These are phyloP conservation scores for Lissocephala sabroskyi DNA, from an alignment of 2,888 invertebrate genomes.

Conservation along the genomic window DNA sequence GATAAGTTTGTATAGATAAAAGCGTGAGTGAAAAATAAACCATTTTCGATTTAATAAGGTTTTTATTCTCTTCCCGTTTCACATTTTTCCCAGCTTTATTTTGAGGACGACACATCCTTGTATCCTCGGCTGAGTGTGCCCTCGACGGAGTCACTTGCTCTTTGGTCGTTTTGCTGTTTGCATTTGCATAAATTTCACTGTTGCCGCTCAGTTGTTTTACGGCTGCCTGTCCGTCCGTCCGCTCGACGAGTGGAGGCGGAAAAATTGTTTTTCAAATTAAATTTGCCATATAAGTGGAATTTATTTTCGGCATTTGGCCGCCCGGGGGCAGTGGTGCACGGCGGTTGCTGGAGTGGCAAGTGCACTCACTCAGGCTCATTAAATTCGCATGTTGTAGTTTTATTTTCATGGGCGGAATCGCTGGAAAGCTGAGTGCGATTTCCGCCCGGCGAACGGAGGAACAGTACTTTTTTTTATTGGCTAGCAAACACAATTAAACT, in stretches of 20 bases:
- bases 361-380: background rate
- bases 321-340: no score
- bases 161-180: background rate
- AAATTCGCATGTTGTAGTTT: background rate
- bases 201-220: background rate
- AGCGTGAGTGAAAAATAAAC: no score
- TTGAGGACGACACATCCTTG: no score
- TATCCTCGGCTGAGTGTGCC: no score
- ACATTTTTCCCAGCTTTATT: no score
- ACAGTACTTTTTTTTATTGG: conserved; percentile 41
- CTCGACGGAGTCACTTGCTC: no score
- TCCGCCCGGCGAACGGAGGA: conserved; percentile 26
- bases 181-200: background rate
- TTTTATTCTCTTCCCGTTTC: no score
- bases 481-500: conserved; percentile 45
- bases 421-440: no score
- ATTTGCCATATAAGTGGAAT: background rate
- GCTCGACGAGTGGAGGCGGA: background rate
- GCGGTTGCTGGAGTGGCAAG: no score
- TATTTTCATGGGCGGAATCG: no score
- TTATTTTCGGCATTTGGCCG: background rate
- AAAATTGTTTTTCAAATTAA: conserved; percentile 1
- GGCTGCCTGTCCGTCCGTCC: background rate
- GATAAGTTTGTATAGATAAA: no score
- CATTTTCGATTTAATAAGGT: no score